Conservation (phyloP, 64 coral and sea anemone genomes). For the Pachyseris speciosa region DNA sequence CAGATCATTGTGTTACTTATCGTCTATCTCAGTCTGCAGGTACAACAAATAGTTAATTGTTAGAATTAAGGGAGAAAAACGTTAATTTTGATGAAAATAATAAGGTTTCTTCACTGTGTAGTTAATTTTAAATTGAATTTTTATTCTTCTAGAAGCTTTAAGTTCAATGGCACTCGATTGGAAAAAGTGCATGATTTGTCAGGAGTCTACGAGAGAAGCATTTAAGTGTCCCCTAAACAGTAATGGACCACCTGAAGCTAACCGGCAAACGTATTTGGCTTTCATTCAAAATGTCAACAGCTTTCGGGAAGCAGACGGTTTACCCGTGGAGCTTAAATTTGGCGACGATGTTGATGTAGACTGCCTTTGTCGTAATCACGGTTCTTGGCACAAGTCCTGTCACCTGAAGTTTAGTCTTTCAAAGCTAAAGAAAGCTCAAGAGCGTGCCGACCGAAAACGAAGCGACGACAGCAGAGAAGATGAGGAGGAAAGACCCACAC, state of each 20-base stretch:
- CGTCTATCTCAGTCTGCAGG: not conserved
- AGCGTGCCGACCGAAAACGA: slow-evolving; percentile 17
- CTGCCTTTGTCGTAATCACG: slow-evolving; percentile 2
- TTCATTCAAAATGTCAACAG: slow-evolving; percentile 63
- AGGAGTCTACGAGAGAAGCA: slow-evolving; percentile 36
- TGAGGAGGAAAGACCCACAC: not conserved
- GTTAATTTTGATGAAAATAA: not conserved
- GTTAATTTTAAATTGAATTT: not conserved
- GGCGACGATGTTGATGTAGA: slow-evolving; percentile 43
- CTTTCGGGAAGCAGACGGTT: slow-evolving; percentile 16
- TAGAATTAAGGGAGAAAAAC: not conserved
- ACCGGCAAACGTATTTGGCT: slow-evolving; percentile 12
- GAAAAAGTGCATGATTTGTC: slow-evolving; percentile 69
- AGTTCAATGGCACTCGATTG: slow-evolving; percentile 32
- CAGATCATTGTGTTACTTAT: not conserved
- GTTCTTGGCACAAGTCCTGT: slow-evolving; percentile 68
- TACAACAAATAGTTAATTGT: not conserved
- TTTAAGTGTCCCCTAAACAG: slow-evolving; percentile 63
- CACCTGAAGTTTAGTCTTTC: slow-evolving; percentile 48
- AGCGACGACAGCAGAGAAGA: not conserved
- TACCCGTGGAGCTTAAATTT: slow-evolving; percentile 40
- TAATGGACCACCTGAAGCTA: slow-evolving; percentile 37
- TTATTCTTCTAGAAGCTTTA: not conserved
- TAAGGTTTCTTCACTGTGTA: not conserved
- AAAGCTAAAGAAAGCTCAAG: slow-evolving; percentile 60